Base-by-base conservation (phyloP, 2,113 vertebrate genomes). In the Noturus placidus region DNA sequence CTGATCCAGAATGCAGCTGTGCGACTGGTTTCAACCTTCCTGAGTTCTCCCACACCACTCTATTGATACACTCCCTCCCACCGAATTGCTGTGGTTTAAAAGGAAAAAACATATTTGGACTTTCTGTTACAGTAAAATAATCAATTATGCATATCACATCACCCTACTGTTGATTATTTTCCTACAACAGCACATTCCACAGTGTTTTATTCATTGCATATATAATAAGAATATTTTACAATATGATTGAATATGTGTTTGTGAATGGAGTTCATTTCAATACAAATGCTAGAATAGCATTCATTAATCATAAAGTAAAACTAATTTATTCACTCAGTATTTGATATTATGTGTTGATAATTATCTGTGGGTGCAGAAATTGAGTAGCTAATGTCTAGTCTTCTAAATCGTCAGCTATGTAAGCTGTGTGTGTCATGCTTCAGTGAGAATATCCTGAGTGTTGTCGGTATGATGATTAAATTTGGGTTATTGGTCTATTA, bases 401-500 rank as follows among this genome's bases (percentile, higher is more conserved):
- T 25, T 46, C 72, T 76, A 46, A 25, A 46, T 27, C 0, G 38
- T 46, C 6, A 77, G 46, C 38, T 76, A 1, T 52, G 25, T 46
- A 76, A 13, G 20, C 33, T 22, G 35, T 77, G 8, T 22, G 38
- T 46, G 74, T 10, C 42, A n/a, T 2, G 1, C 25, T n/a, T 54
- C 4, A 6, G 6, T 9, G 50, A 30, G 27, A n/a, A 54, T 14
- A 30, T 54, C 46, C 54, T 17, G 50, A 52, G 27, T 27, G 27
- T 77, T 6, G 74, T 79, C 76, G 2, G 50, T n/a, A 9, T 9
- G 14, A 79, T 30, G 5, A 54, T 30, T 77, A 30, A 30, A 52
- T 54, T 79, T 54, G 38, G 72, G 38, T 54, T 52, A 79, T 79
- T 52, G 76, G 46, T 79, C 76, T 54, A 4, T 79, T n/a, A 54